Base-by-base conservation (phyloP, 2,797 vertebrate genomes). In the Pygocentrus nattereri region DNA sequence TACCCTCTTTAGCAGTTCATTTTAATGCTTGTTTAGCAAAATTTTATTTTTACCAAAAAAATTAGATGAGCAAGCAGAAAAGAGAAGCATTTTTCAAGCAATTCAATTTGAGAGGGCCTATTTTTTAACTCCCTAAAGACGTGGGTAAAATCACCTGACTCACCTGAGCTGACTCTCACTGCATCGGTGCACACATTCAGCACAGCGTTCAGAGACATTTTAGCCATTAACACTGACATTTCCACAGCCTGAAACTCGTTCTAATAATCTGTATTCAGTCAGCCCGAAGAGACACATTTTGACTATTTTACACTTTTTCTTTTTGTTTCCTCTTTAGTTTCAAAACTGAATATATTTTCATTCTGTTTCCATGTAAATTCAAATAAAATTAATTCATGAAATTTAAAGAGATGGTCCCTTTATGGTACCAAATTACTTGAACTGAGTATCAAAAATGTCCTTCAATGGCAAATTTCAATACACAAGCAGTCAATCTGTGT, bases 81-180 rank as follows among this genome's bases (percentile, higher is more conserved):
- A 44, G n/a, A 16, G 38, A 68, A 38, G 12, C 59, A 62, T 62
- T 62, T 15, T 62, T 41, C 21, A 38, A 67, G 34, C 64, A 30
- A 31, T 71, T 71, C 44, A 50, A 25, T 54, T 31, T 72, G 25
- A 56, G 27, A 56, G 50, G 10, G 30, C 11, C 18, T 73, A 73
- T 73, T 73, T 56, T 56, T 73, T 2, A 56, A 73, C 70, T 54
- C 50, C 19, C 70, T 34, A n/a, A 19, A 54, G 49, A 34, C 12
- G 19, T 21, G 30, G 50, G 70, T 73, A 18, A 56, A 72, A 73
- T 31, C 50, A 38, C 8, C 11, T 34, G 49, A 73, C 27, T 50
- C 49, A 30, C 69, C 49, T 72, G 69, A 71, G 47, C 18, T 25
- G 3, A 16, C 21, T 13, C 25, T 19, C 15, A 3, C 27, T 72